Base-by-base conservation (phyloP, 2,797 vertebrate species). In the Margarornis squamiger region DNA sequence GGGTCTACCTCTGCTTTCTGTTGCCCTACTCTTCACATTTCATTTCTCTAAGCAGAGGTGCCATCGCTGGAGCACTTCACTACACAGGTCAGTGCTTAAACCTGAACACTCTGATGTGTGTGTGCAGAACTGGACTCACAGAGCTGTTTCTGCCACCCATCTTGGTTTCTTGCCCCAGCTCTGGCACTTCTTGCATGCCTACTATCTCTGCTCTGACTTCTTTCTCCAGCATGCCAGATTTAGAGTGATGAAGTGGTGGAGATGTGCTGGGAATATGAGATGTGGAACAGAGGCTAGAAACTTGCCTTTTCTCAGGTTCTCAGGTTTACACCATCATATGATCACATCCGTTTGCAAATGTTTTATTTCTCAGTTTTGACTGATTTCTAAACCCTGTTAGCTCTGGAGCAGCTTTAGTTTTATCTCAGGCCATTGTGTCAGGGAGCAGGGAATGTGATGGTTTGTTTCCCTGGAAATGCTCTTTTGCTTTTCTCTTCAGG, bases 391-490 rank as follows among this genome's bases (percentile, higher is more conserved):
- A 88, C 51, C 51, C 51, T 78, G 54, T 58, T 95, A 95, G 24
- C 41, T 72, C 76, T 72, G 51, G 86, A 52, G 7, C 12, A 93
- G 46, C 39, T 84, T 88, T 51, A 72, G 65, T 77, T 90, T 91
- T 68, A 45, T 65, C 54, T 94, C 76, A 88, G 66, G 27, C 34
- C 39, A 48, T 72, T 94, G 79, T 90, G 73, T 26, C 79, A 90
- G 38, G 10, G 36, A 86, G 67, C 43, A 87, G 78, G 55, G 39
- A 89, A 90, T 4, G 19, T 78, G 48, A 26, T 92, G 65, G 38
- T 41, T 80, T 86, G 39, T 95, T 94, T 95, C 70, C 62, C 66
- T 92, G 92, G 85, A 93, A 93, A 94, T 95, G 86, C 24, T 92
- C 75, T 90, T 95, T 83, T 84, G 66, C 76, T 90, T 23, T 90